Conservation (phyloP, 2,888 invertebrate genomes). For the Pandemis corylana region DNA sequence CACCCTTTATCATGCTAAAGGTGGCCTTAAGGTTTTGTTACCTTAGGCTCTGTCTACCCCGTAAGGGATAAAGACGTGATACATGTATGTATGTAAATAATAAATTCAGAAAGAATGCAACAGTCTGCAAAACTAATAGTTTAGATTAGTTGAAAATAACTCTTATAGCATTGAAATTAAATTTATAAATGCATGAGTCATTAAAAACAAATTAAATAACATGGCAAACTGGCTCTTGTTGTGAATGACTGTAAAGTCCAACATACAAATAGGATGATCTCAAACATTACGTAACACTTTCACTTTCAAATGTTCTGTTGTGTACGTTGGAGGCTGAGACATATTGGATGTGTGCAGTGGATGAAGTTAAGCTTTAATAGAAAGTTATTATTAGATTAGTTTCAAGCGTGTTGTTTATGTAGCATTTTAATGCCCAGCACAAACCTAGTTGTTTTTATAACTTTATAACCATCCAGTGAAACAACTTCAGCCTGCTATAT, state of each 20-base stretch:
- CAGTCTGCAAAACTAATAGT: neutral
- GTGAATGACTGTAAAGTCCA: slow-evolving; percentile 13
- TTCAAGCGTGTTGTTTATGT: neutral
- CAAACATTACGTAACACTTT: slow-evolving; percentile 33
- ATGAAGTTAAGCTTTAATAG: neutral
- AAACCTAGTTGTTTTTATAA: no score
- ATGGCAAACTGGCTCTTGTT: slow-evolving; percentile 14
- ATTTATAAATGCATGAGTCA: neutral
- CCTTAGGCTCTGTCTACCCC: no score
- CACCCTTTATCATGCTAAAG: no score
- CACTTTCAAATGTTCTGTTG: slow-evolving; percentile 19
- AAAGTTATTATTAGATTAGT: neutral
- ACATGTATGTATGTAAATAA: neutral
- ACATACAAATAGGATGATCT: slow-evolving; percentile 11
- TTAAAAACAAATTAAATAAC: neutral
- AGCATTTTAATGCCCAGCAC: neutral
- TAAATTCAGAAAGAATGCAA: neutral
- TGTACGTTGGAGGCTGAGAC: neutral
- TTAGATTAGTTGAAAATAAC: neutral
- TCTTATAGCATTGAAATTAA: neutral
- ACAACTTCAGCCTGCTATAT: no score
- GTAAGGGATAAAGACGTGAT: no score
- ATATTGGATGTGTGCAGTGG: neutral
- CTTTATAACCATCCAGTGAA: no score
- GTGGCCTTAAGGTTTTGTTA: no score